Base-by-base conservation (phyloP, 2,888 invertebrate species). In the Eudemis profundana region DNA sequence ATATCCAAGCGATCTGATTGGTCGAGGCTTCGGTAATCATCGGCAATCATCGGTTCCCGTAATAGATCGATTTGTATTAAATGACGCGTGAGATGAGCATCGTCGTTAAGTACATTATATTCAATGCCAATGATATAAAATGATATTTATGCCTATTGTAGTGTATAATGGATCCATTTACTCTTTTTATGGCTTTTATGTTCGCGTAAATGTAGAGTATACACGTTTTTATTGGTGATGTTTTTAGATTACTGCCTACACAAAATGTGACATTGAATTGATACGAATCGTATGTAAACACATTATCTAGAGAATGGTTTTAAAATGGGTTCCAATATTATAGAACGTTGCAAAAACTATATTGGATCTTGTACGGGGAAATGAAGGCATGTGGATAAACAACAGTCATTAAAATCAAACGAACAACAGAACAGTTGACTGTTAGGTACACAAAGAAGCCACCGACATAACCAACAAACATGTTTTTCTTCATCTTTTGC, bases 61-160 rank as follows among this genome's bases (percentile, higher is more conserved):
- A 87, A 87, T 87, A 85, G 85, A 87, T 86, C 88, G 88, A 90
- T 90, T 90, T 88, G 89, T 84, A 86, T 90, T 90, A 88, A 90
- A 90, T 89, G 86, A 78, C 77, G 85, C 89, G 79, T 89, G 86
- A 82, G 87, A 89, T 89, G 88, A 87, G 87, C 84, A 84, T 81
- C 83, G 77, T 78, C 72, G 78, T 81, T 85, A 89, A 87, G 82
- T 57, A 85, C 81, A 81, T 80, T 77, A 78, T 78, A 72, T 78
- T 80, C 78, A 81, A 84, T 83, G 81, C 74, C 79, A 79, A 81
- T 79, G 59, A 69, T 66, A 76, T 78, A 73, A 79, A 78, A 78
- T 76, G 73, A 70, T 62, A 77, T 78, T 79, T 65, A 64, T 17
- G 29, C 19, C 59, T 51, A 53, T 65, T 57, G 57, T 64, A 57